phyloP scores from a whole-genome alignment of 2,888 invertebrate genomes.

The Campopleginae sp. region DNA sequence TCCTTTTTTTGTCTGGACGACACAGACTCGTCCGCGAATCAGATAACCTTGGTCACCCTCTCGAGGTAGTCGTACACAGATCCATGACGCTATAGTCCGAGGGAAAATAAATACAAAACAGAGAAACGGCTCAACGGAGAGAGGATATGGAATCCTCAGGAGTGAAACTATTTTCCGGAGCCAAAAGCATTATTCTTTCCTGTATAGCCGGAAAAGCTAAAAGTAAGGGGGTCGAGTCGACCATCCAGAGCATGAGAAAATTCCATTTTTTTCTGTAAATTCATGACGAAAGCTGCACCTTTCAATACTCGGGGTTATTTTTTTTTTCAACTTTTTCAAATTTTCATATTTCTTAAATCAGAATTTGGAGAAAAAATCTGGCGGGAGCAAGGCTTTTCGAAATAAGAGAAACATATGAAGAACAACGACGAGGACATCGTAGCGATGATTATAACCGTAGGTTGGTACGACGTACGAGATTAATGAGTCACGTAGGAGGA shows the following conservation, averaged over 20 bases:
- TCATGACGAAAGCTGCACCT: too few species aligned
- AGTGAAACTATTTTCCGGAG: background rate
- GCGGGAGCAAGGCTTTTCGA: background rate
- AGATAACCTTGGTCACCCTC: conserved; percentile 49
- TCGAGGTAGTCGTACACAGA: background rate
- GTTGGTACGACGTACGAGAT: background rate
- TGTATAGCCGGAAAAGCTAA: background rate
- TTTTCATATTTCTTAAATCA: too few species aligned
- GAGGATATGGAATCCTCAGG: background rate
- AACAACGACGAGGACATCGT: background rate
- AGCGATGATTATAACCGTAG: background rate
- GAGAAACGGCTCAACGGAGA: background rate
- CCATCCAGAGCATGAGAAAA: too few species aligned
- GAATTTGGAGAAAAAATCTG: background rate
- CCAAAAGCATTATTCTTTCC: background rate
- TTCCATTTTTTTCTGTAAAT: too few species aligned
- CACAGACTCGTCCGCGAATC: conserved; percentile 55
- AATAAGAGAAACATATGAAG: background rate
- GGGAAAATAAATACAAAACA: background rate
- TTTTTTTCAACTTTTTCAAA: too few species aligned
- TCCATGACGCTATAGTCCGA: background rate
- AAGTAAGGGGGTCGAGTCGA: too few species aligned
- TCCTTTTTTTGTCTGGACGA: background rate
- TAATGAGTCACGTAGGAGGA: conserved; percentile 3
- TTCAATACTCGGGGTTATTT: too few species aligned